Evolutionary conservation across 2,888 invertebrate species (phyloP).

Genomic region (Adineta ricciae): DNA sequence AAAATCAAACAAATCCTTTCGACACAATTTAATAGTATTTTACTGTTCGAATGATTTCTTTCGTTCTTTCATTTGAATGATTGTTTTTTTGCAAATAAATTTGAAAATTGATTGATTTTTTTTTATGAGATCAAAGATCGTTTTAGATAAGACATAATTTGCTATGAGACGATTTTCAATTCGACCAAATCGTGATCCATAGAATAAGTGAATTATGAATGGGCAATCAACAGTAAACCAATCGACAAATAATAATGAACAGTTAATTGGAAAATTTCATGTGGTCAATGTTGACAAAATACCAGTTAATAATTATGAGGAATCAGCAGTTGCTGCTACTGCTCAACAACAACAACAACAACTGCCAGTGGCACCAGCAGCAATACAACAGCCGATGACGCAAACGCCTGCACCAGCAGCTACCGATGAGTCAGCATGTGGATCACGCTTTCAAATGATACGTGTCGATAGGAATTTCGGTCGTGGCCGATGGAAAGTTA

Average conservation of each 20-base stretch:
- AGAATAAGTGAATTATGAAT: not conserved
- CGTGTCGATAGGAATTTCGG: constrained; percentile 18
- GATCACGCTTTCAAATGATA: constrained; percentile 9
- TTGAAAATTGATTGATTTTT: not conserved
- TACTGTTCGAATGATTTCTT: not conserved
- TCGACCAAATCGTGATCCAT: not conserved
- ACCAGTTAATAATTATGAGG: not conserved
- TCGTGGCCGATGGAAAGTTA: constrained; percentile 8
- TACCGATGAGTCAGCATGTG: not conserved
- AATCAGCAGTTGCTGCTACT: not conserved
- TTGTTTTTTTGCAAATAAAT: not conserved
- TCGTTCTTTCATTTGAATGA: not conserved
- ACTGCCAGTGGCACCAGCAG: not conserved
- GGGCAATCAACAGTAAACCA: not conserved
- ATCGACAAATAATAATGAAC: not conserved
- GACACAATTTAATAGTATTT: not conserved
- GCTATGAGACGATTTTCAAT: not conserved
- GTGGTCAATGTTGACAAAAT: not conserved
- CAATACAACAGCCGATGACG: not conserved
- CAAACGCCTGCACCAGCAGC: not conserved
- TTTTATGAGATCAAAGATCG: no score
- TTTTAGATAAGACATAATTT: not conserved
- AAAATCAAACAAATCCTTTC: not conserved
- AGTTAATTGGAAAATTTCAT: not conserved
- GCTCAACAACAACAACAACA: not conserved